These are phyloP conservation scores for Steatocranus sp. DNA, from an alignment of 2,797 vertebrate genomes.

Conservation along the genomic window DNA sequence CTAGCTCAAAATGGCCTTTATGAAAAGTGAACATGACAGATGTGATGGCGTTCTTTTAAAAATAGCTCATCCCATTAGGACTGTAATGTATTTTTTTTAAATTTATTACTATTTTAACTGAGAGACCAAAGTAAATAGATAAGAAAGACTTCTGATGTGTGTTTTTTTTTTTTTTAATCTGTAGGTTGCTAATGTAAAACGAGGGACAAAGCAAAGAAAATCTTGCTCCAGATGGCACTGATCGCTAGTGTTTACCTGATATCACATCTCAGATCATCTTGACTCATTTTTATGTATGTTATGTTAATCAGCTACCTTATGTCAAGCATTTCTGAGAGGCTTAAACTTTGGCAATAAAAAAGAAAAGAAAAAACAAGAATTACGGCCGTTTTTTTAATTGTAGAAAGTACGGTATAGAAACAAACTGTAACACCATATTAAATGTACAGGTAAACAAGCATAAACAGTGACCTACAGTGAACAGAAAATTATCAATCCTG, in stretches of 20 bases:
- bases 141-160: neutral
- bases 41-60: conserved; percentile 45
- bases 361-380: neutral
- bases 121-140: conserved; percentile 9
- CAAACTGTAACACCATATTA: neutral
- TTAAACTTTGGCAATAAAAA: neutral
- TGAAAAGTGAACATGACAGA: conserved; percentile 56
- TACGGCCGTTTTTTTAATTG: neutral
- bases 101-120: neutral
- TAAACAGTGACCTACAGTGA: neutral
- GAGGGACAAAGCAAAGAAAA: neutral
- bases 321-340: neutral
- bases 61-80: conserved; percentile 15
- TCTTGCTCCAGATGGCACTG: neutral
- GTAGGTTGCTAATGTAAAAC: neutral
- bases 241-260: neutral
- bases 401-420: neutral
- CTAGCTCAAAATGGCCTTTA: conserved; percentile 10
- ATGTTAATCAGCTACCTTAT: neutral
- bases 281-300: neutral
- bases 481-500: neutral
- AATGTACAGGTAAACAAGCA: neutral
- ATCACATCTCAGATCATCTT: neutral
- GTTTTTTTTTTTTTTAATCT: neutral
- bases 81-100: neutral